A percentile compares a stretch with the other conserved stretches of the same genome.
Evolutionary conservation across 1,140 invertebrate genomes (phyloP).

Genomic region (Bombyx mori): DNA sequence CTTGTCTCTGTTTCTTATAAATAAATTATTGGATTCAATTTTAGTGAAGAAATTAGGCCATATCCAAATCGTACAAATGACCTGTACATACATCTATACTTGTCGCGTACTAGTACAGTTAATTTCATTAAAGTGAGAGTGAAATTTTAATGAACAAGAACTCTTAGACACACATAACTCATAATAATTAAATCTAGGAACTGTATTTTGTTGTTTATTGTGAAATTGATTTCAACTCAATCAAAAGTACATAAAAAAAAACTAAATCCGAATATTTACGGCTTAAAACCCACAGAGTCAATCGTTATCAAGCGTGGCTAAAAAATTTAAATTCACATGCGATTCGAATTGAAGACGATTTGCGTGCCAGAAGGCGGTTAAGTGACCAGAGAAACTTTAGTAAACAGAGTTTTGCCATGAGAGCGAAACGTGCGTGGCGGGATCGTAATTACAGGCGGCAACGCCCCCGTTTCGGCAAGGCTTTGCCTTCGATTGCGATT

Average conservation of each 20-base stretch:
- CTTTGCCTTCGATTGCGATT: conserved; percentile 35
- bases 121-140: not conserved
- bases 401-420: conserved; percentile 44
- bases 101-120: too few species aligned
- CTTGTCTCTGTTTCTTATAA: too few species aligned
- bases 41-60: too few species aligned
- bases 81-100: too few species aligned
- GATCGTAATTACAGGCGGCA: conserved; percentile 47
- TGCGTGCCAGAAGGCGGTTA: conserved; percentile 58
- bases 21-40: too few species aligned
- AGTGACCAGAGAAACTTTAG: conserved; percentile 46
- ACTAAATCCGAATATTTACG: too few species aligned
- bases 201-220: not conserved
- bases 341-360: conserved; percentile 40
- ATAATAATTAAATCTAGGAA: not conserved
- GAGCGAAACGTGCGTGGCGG: conserved; percentile 35
- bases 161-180: not conserved
- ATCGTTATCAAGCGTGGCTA: conserved; percentile 31
- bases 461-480: conserved; percentile 35
- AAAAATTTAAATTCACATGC: conserved; percentile 55
- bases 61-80: too few species aligned
- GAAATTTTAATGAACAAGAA: not conserved
- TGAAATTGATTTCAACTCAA: not conserved
- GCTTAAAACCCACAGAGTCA: too few species aligned
- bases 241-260: too few species aligned